Conservation (phyloP, 2,113 vertebrate species). For the Mormyrus iriodes region DNA sequence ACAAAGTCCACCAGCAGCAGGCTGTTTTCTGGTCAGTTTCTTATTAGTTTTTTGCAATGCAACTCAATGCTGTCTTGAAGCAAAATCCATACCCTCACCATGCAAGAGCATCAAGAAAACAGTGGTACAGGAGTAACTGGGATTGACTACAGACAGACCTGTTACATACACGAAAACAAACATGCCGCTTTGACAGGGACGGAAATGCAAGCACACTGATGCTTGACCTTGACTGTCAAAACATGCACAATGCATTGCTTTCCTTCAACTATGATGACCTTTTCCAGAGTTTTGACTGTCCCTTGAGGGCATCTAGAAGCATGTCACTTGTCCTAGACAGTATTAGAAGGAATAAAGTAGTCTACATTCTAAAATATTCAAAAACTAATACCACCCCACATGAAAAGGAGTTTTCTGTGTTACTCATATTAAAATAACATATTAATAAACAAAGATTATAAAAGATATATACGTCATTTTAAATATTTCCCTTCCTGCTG, state of each 20-base stretch:
- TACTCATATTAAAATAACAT: neutral
- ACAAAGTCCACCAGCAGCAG: neutral
- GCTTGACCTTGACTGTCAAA: neutral
- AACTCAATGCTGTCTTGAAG: neutral
- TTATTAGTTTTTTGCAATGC: neutral
- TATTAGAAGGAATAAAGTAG: neutral
- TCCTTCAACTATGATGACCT: neutral
- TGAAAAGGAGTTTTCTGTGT: neutral
- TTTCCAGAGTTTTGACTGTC: neutral
- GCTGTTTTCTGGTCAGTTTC: neutral
- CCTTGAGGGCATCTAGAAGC: neutral
- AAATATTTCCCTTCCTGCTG: neutral
- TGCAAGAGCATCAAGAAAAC: neutral
- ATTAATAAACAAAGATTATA: neutral
- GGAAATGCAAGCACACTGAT: neutral
- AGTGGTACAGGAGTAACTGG: neutral
- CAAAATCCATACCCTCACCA: neutral
- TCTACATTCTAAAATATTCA: neutral
- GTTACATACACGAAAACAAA: neutral
- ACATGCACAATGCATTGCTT: neutral
- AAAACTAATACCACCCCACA: neutral
- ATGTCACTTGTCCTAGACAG: neutral
- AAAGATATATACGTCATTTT: neutral
- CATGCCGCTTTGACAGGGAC: neutral
- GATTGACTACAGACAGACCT: neutral